A percentile compares a stretch with the other conserved stretches of the same genome.
Conservation (phyloP, 2,113 vertebrate genomes). For the Pseudopodoces humilis region DNA sequence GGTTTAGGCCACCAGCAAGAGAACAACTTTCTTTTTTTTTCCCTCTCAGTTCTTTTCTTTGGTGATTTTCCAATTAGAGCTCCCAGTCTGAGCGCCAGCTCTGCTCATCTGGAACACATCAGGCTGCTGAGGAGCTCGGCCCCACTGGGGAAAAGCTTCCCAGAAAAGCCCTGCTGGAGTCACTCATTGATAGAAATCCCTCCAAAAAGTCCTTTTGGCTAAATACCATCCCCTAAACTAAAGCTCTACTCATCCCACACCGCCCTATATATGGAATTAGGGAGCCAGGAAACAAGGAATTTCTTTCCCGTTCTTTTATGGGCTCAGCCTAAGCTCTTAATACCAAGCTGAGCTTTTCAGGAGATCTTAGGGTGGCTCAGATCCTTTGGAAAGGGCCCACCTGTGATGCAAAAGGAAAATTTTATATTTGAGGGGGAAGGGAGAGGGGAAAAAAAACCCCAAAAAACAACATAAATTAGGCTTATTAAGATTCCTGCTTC, state of each 20-base stretch:
- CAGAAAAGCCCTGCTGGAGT: conserved; percentile 14
- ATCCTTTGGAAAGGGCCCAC: neutral
- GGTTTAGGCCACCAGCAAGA: neutral
- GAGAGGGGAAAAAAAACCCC: neutral
- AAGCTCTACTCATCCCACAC: neutral
- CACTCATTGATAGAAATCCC: neutral
- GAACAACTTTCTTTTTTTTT: neutral
- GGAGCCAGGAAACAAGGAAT: neutral
- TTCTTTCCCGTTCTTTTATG: neutral
- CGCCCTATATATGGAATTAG: neutral
- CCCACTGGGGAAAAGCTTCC: neutral
- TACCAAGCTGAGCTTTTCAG: neutral
- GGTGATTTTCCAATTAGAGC: neutral
- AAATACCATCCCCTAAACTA: neutral
- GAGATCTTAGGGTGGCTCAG: neutral
- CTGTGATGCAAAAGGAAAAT: neutral
- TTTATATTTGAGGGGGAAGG: neutral
- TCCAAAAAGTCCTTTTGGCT: neutral
- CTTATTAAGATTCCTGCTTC: neutral
- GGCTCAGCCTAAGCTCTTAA: neutral
- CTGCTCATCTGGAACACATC: conserved; percentile 11
- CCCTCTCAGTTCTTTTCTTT: neutral
- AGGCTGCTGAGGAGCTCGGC: neutral
- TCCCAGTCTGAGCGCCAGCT: neutral
- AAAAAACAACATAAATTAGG: rapidly evolving